Evolutionary conservation across 2,797 vertebrate genomes (phyloP), one percentile per base, ranked within the genome.

Genomic region (Enteromius afrohamiltoni): DNA sequence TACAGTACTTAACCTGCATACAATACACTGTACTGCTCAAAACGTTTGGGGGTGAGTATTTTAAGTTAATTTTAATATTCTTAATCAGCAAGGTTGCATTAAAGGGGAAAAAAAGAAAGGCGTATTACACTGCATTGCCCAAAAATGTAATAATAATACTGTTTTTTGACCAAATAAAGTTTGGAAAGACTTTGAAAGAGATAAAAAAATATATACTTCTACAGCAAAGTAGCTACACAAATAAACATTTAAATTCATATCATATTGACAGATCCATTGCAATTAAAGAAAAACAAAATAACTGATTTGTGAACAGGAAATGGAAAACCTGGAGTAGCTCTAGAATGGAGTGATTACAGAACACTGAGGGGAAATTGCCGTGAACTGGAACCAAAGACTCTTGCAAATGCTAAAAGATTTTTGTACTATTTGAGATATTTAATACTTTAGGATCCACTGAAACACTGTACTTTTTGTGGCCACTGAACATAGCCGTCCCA

Each of bases 341-440:
- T 37, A 53, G 29, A 53, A 53, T 7, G 49, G 19, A 49, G 23
- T 47, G 45, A 74, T 53, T 53, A 55, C 49, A n/a, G 29, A 34
- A 34, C 49, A 75, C 49, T n/a, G 34, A 40, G 31, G 21, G 14
- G 34, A 40, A 76, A 76, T 58, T 40, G 34, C 34, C 8, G 21
- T 23, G 53, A 76, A 58, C 34, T 76, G 53, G 42, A 76, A 77
- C 40, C 16, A 0, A 47, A 64, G 37, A 64, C 9, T 53, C 58
- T 64, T 45, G 17, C 40, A 77, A 62, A 62, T 29, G 34, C 58
- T 40, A 58, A 45, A 45, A 26, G 10, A n/a, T 77, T 77, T 64
- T 62, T 62, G 16, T 77, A 62, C 40, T 21, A 47, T 21, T 77
- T 45, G 6, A 78, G 42, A 78, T n/a, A 78, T 65, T 64, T 65